Conservation (phyloP, 2,797 vertebrate genomes). For the Galago senegalensis region DNA sequence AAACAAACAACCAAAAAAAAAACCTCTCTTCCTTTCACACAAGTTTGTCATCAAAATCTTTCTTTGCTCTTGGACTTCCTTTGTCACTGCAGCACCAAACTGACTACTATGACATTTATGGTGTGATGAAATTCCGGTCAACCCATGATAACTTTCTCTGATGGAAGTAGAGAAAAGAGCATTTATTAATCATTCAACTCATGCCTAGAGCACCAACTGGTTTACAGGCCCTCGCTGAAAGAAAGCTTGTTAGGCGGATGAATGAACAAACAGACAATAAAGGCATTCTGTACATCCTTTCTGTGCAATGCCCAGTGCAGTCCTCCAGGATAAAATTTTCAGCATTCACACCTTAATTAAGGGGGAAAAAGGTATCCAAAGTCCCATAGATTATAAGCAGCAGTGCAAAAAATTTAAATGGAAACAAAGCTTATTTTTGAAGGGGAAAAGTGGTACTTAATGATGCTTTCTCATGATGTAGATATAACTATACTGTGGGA, state of each 20-base stretch:
- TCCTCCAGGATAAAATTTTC: background rate
- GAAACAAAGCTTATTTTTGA: background rate
- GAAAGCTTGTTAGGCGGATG: background rate
- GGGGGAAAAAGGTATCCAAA: background rate
- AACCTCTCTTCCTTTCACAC: background rate
- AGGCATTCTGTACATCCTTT: background rate
- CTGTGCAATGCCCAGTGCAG: background rate
- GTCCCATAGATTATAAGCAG: no score
- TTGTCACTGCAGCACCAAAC: background rate
- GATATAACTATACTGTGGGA: background rate
- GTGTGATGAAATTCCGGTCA: background rate
- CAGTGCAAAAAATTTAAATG: background rate
- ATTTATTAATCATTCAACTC: background rate
- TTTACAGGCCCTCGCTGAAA: background rate
- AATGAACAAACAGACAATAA: background rate
- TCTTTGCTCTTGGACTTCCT: conserved; percentile 50
- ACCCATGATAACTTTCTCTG: background rate
- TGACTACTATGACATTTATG: background rate
- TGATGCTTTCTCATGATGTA: background rate
- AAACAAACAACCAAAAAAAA: background rate
- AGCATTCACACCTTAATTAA: background rate
- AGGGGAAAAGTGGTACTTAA: background rate
- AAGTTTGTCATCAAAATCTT: conserved; percentile 53
- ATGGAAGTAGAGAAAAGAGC: background rate
- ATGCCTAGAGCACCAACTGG: background rate